These are phyloP conservation scores for Drosophila jambulina DNA, from an alignment of 1,140 invertebrate genomes.

Conservation along the genomic window DNA sequence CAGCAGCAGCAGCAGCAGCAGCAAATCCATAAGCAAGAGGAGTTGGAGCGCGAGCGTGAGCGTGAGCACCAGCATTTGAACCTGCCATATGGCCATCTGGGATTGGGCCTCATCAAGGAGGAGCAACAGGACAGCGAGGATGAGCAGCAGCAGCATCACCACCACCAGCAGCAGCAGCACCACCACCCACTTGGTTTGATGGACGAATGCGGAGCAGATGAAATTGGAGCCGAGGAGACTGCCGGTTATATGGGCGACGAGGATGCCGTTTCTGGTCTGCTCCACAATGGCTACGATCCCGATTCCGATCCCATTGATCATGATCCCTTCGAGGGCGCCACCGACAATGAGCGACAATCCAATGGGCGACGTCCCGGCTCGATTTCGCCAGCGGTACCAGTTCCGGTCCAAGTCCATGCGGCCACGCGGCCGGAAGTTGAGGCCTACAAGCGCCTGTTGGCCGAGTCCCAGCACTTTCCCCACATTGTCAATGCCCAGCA, in stretches of 20 bases:
- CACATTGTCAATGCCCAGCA: conserved; percentile 75
- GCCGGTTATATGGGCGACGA: conserved; percentile 70
- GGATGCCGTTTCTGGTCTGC: conserved; percentile 64
- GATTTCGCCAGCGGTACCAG: conserved; percentile 22
- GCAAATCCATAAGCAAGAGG: conserved; percentile 20
- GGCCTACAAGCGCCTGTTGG: conserved; percentile 65
- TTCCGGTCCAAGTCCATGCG: conserved; percentile 31
- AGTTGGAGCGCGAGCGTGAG: conserved; percentile 41
- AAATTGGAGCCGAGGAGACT: conserved; percentile 74
- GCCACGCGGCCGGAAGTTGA: conserved; percentile 63
- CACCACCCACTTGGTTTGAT: conserved; percentile 15
- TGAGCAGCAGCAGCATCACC: conserved; percentile 50
- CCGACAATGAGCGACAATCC: conserved; percentile 46
- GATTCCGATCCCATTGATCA: conserved; percentile 46
- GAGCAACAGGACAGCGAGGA: conserved; percentile 68
- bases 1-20: conserved; percentile 31
- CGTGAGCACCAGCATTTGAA: conserved; percentile 47
- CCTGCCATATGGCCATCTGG: conserved; percentile 56
- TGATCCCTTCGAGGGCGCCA: conserved; percentile 45
- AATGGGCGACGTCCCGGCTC: conserved; percentile 37
- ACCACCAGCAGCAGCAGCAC: conserved; percentile 1
- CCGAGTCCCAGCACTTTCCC: conserved; percentile 66
- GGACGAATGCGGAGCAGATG: conserved; percentile 53
- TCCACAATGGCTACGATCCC: conserved; percentile 63
- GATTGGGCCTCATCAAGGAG: conserved; percentile 63